These are phyloP conservation scores for Choloepus didactylus DNA, from an alignment of 2,797 vertebrate species.

Conservation along the genomic window DNA sequence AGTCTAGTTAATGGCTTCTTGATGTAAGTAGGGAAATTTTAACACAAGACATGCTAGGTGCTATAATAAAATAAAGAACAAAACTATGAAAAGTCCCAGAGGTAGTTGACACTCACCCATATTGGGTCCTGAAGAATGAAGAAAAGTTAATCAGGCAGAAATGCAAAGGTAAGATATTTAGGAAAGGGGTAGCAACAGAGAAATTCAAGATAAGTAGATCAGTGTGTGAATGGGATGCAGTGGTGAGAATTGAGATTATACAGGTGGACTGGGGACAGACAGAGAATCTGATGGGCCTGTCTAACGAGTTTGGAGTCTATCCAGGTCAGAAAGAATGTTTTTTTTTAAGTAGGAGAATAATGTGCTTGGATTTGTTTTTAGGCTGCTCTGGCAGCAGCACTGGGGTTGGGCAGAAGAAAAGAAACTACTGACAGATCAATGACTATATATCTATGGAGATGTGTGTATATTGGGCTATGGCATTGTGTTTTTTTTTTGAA, in stretches of 20 bases:
- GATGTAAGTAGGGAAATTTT: background rate
- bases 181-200: background rate
- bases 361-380: background rate
- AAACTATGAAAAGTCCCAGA: background rate
- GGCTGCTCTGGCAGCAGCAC: background rate
- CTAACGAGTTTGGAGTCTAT: background rate
- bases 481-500: background rate
- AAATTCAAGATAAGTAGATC: background rate
- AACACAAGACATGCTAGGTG: background rate
- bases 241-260: background rate
- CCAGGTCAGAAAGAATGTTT: background rate
- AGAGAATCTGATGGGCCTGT: background rate
- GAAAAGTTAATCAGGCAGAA: background rate
- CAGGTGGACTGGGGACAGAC: background rate
- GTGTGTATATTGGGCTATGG: too few species aligned
- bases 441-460: background rate
- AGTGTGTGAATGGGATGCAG: background rate
- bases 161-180: background rate
- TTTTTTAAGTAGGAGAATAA: background rate
- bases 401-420: background rate
- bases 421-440: accelerated
- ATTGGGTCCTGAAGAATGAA: background rate
- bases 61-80: conserved; percentile 18
- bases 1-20: background rate
- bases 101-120: background rate